Evolutionary conservation across 2,888 invertebrate species (phyloP).

Genomic region (Tiliacea aurago): DNA sequence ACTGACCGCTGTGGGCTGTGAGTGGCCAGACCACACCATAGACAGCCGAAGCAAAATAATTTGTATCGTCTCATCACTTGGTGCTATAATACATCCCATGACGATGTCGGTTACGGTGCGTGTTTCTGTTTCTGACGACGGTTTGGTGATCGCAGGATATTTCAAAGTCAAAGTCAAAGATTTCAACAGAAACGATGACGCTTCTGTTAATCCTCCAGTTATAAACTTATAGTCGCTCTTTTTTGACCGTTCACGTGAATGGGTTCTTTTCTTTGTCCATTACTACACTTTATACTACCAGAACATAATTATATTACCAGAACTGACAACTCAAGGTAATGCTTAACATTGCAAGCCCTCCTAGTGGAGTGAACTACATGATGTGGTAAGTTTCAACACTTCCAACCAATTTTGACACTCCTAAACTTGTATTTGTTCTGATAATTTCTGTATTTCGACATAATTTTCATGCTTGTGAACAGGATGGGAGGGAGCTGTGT

Average conservation of each 20-base stretch:
- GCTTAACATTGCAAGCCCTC: conserved; percentile 57
- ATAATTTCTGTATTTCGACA: neutral
- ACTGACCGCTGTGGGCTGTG: neutral
- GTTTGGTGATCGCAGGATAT: neutral
- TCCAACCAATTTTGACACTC: conserved; percentile 20
- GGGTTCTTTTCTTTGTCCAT: neutral
- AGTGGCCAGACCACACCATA: neutral
- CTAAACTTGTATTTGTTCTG: conserved; percentile 1
- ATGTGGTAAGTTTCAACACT: conserved; percentile 49
- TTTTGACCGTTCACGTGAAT: neutral
- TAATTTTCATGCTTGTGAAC: neutral
- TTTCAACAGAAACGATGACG: neutral
- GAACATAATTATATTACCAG: no score
- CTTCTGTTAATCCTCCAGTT: neutral
- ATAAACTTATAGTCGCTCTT: neutral
- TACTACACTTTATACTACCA: no score
- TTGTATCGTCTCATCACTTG: no score
- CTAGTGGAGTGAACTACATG: conserved; percentile 46
- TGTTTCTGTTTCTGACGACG: no score
- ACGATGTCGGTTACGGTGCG: no score
- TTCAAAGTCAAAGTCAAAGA: no score
- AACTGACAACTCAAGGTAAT: conserved; percentile 27
- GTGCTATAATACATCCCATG: no score
- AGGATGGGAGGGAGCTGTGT: neutral
- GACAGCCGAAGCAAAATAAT: no score